These are phyloP conservation scores for Paramuricea clavata DNA, from an alignment of 92 coral and sea anemone genomes.

Conservation along the genomic window DNA sequence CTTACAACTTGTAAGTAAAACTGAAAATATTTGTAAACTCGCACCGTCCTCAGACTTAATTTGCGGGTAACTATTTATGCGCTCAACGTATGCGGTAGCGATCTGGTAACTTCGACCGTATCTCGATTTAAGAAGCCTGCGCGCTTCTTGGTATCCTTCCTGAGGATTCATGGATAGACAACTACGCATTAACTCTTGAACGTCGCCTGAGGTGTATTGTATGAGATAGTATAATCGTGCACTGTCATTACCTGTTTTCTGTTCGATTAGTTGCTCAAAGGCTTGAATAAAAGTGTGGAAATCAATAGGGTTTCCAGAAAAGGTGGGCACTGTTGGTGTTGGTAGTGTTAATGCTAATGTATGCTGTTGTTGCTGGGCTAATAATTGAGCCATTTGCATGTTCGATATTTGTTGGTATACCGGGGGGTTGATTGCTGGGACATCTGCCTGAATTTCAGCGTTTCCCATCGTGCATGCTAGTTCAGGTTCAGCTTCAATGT, in stretches of 20 bases:
- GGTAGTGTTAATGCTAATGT: constrained; percentile 48
- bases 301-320: constrained; percentile 68
- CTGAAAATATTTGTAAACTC: not conserved
- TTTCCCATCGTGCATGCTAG: not conserved
- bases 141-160: not conserved
- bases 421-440: not conserved
- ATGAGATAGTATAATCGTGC: not conserved
- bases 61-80: not conserved
- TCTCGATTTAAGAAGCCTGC: not conserved
- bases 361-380: constrained; percentile 57
- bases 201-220: not conserved
- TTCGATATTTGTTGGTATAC: not conserved
- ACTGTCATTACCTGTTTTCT: constrained; percentile 23
- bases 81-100: not conserved
- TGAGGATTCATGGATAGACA: not conserved
- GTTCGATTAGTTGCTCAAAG: constrained; percentile 66
- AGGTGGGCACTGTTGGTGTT: constrained; percentile 55
- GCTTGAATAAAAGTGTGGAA: constrained; percentile 62
- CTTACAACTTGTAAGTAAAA: constrained; percentile 1
- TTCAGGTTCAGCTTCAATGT: too few relatives aligned
- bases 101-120: not conserved
- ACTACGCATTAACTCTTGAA: not conserved
- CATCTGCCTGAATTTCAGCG: not conserved
- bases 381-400: constrained; percentile 42
- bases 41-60: not conserved